Base-by-base conservation (phyloP, 2,888 invertebrate genomes). In the Hesperia comma region DNA sequence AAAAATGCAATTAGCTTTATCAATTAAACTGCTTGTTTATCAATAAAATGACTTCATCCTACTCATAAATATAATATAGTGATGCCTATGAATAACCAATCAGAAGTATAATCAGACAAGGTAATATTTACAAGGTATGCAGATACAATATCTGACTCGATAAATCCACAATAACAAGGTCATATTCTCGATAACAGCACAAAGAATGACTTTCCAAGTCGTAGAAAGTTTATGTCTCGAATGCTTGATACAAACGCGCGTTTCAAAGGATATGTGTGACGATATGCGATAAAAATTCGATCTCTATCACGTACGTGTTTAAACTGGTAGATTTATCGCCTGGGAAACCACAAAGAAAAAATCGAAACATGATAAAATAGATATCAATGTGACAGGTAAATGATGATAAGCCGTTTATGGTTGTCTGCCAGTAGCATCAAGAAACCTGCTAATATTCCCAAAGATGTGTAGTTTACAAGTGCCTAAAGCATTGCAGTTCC, bases 151-250 rank as follows among this genome's bases (percentile, higher is more conserved):
- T 26, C 10, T 12, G 14, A 26, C n/a, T 41, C 64, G 57, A 57
- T 57, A 58, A 64, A 17, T 40, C 58, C 57, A 41, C 43, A 62
- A 43, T 54, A 51, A 64, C 40, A 57, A 57, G 57, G 64, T 58
- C 58, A 33, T 17, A 37, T 37, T 19, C 49, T 6, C 57, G 57
- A 64, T 64, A 64, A 64, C 64, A 64, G n/a, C 53, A 40, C 58
- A 53, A 64, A 64, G 51, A 64, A 64, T 56, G 51, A 57, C 51
- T 40, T 40, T 53, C 53, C 40, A 40, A 21, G 32, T 1, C 17
- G 15, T 58, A 55, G 37, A 64, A 58, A 64, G 53, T 64, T 63
- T 55, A 56, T 57, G 56, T 26, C 19, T 21, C 12, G 62, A 15
- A 21, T 56, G 49, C 56, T 19, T 49, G 56, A 21, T 49, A 56